Evolutionary conservation across 2,113 vertebrate genomes (phyloP), one percentile per base, ranked within the genome.

Genomic region (Rallus limicola): DNA sequence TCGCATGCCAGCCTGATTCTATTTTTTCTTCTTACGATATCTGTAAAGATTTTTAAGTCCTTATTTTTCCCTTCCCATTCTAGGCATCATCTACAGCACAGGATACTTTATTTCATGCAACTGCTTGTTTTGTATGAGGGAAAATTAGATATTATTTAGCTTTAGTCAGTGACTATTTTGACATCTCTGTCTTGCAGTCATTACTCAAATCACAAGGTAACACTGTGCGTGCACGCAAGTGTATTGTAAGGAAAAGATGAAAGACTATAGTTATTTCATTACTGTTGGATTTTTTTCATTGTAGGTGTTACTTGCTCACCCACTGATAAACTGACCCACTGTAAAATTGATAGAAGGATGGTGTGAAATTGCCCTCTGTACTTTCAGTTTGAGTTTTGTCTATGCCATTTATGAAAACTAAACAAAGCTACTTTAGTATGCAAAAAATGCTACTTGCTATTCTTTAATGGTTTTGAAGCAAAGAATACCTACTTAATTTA

Each of bases 331-430:
- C 48, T 92, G 62, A 94, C 78, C 86, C 65, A 59, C 58, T 60
- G 63, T 82, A 90, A 95, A 96, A 95, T 65, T 91, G 70, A 69
- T 56, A 74, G 86, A 94, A 89, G 91, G 60, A 78, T 72, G 65
- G 19, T 87, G 46, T 92, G 63, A 89, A 90, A 92, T 93, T 95
- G 36, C 31, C 62, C 53, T 91, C 63, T 65, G 23, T 44, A 86
- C 60, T 53, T 93, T 93, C 75, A 80, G 82, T 84, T 83, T 50
- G 67, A 69, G 13, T 92, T 88, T 93, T 59, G 33, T 92, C 34
- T 74, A 16, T 88, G 69, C 34, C 5, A 21, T 86, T 90, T 87
- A 31, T 0, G 0, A 93, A 88, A 11, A 67, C 40, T 72, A 63
- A 94, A 40, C 64, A 92, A 87, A 91, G 58, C 62, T 91, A 20